Evolutionary conservation across 2,797 vertebrate species (phyloP).

Genomic region (Lepus oiostolus): DNA sequence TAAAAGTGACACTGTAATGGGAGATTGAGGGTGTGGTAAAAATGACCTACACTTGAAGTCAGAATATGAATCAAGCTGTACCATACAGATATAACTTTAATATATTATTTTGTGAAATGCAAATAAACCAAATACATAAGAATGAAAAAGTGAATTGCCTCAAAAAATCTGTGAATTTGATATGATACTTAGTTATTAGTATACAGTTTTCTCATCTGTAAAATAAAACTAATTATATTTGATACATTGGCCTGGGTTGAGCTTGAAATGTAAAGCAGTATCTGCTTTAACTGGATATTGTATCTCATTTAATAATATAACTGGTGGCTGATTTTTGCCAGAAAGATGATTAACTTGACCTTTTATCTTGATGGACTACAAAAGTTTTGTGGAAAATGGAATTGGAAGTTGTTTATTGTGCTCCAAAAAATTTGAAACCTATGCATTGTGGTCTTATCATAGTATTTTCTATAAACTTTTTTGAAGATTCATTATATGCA

Average conservation of each 20-base stretch:
- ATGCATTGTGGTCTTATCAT: too few relatives aligned
- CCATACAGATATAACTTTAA: neutral
- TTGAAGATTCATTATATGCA: too few relatives aligned
- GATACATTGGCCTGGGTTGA: neutral
- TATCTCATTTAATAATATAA: neutral
- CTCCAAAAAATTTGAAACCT: too few relatives aligned
- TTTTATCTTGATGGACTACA: neutral
- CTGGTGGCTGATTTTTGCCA: neutral
- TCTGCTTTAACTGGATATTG: fast-evolving
- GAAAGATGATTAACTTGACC: neutral
- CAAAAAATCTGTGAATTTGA: constrained; percentile 12
- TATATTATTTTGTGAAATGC: neutral
- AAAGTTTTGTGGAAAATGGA: too few relatives aligned
- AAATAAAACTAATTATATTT: neutral
- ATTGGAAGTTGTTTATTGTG: too few relatives aligned
- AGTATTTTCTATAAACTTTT: too few relatives aligned
- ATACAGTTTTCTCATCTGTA: constrained; percentile 9
- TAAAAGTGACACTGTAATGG: neutral
- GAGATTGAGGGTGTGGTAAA: neutral
- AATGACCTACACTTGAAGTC: neutral
- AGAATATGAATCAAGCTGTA: constrained; percentile 4
- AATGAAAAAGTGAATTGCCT: neutral
- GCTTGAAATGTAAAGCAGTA: neutral
- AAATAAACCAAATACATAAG: constrained; percentile 38
- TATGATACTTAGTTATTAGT: neutral